Base-by-base conservation (phyloP, 2,797 vertebrate species). In the Selene dorsalis region DNA sequence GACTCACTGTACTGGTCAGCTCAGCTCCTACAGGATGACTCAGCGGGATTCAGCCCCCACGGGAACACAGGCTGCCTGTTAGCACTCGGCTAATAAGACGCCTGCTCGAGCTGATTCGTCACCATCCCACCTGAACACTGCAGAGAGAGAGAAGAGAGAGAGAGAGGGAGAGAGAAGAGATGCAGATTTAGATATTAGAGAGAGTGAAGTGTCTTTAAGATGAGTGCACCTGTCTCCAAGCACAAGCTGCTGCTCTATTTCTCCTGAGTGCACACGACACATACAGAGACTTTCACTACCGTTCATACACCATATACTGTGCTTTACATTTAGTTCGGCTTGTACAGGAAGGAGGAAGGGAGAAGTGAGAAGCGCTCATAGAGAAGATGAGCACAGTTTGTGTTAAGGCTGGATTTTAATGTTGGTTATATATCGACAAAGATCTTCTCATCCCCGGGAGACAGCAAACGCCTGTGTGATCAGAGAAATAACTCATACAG, bases 1-100 rank as follows among this genome's bases (percentile, higher is more conserved):
- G 73, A 69, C 73, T 83, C 43, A 43, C 66, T 59, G 66, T 41
- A 70, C 65, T 72, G 85, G 79, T 85, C 79, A 66, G 83, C 69
- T 85, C 79, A 63, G 83, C 69, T 82, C 59, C 73, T 72, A 89
- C 77, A 65, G 73, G 71, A 88, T 93, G 92, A 91, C 75, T 91
- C 89, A 93, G 92, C 91, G 87, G 78, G 84, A 70, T 85, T 80
- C 58, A 57, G 79, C 74, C 80, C 87, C 86, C 86, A 73, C 3
- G 24, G 86, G 87, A 89, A 83, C 82, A 81, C 83, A 72, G 83
- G 43, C 86, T 88, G 83, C 84, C 88, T 90, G 89, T 91, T 90
- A 87, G 84, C 57, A 55, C 73, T 86, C 81, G 16, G 85, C 83
- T 92, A 93, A 91, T 89, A 90, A 87, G 90, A 88, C 22, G 70